Percentiles rank a stretch among this genome's conserved stretches.
These are phyloP conservation scores for Clostera curtula DNA, from an alignment of 2,888 invertebrate genomes.

Conservation along the genomic window DNA sequence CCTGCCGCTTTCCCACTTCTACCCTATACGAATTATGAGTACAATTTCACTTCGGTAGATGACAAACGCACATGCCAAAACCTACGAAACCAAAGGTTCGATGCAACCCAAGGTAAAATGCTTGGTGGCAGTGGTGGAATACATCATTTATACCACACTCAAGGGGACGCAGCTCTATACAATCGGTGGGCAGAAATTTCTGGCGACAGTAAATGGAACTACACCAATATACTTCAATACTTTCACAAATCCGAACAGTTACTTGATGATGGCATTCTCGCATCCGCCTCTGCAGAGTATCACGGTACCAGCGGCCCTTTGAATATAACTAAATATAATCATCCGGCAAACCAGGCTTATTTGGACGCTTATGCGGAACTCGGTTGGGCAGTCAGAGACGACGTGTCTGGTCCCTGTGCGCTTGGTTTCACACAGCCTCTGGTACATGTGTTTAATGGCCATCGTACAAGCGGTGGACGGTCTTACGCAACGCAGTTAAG, in stretches of 20 bases:
- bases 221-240: slow-evolving; percentile 1
- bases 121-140: slow-evolving; percentile 4
- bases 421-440: slow-evolving; percentile 3
- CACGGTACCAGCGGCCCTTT: slow-evolving; percentile 27
- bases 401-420: neutral
- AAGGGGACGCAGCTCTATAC: slow-evolving; percentile 2
- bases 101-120: slow-evolving; percentile 5
- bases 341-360: slow-evolving; percentile 6
- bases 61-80: slow-evolving; percentile 1
- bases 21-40: neutral
- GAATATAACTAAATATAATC: slow-evolving; percentile 18
- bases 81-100: neutral
- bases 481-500: slow-evolving; percentile 22
- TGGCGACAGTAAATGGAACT: slow-evolving; percentile 5
- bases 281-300: slow-evolving; percentile 3
- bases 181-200: slow-evolving; percentile 3
- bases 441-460: neutral
- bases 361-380: slow-evolving; percentile 21
- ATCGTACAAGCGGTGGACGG: neutral
- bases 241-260: slow-evolving; percentile 3
- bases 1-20: neutral
- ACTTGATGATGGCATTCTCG: neutral
- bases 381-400: slow-evolving; percentile 7
- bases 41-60: neutral
- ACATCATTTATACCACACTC: slow-evolving; percentile 3